Conservation (phyloP, 2,797 vertebrate genomes). For the Acestrorhynchus altus region DNA sequence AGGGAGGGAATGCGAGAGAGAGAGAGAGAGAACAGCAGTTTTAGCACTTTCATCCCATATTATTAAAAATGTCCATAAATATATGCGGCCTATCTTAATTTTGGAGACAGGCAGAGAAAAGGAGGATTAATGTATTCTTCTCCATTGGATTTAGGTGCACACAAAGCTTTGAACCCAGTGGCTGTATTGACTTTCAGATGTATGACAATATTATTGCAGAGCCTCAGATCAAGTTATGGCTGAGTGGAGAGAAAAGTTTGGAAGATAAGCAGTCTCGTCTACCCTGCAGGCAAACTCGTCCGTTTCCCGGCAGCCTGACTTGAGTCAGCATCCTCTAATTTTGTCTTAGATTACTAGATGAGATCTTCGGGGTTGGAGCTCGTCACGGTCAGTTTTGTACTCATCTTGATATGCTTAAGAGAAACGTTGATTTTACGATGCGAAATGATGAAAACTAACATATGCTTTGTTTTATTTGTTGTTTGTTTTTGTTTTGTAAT, state of each 20-base stretch:
- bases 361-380: neutral
- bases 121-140: constrained; percentile 70
- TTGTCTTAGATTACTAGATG: neutral
- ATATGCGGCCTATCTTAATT: neutral
- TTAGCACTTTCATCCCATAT: constrained; percentile 7
- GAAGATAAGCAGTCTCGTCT: constrained; percentile 43
- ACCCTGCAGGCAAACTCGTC: neutral
- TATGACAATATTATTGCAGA: constrained; percentile 63
- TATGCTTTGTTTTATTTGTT: no score
- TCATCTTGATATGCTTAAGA: no score
- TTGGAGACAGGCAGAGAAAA: neutral
- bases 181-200: constrained; percentile 61
- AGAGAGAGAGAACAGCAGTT: neutral
- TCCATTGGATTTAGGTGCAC: constrained; percentile 67
- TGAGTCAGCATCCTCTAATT: neutral
- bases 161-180: constrained; percentile 51
- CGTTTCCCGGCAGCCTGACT: neutral
- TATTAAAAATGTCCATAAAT: constrained; percentile 10
- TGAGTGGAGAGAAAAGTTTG: constrained; percentile 35
- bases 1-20: neutral
- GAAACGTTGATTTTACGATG: no score
- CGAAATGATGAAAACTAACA: no score
- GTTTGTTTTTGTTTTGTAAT: no score
- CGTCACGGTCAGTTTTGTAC: neutral
- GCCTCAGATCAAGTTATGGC: constrained; percentile 61